Percentiles rank a stretch among this genome's conserved stretches.
phyloP scores from a whole-genome alignment of 2,797 vertebrate genomes.

The Esox masquinongy region DNA sequence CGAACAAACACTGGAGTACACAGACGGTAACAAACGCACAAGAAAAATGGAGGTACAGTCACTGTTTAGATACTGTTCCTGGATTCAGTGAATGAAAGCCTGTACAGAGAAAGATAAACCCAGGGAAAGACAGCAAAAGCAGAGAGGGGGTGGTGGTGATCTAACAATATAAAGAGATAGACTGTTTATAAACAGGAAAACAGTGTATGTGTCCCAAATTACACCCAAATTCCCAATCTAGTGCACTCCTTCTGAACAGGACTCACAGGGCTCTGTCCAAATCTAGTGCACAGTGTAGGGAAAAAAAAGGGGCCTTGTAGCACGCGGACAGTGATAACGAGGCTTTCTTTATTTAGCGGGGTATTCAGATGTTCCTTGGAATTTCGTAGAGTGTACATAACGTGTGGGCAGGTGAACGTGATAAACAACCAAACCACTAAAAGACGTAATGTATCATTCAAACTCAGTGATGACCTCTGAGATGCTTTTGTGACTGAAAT shows the following conservation, averaged over 20 bases:
- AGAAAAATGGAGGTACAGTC: slow-evolving; percentile 13
- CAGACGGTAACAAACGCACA: slow-evolving; percentile 21
- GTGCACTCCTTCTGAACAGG: neutral
- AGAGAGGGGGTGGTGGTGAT: slow-evolving; percentile 16
- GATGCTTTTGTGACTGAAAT: neutral
- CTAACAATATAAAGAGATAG: slow-evolving; percentile 48
- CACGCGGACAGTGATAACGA: neutral
- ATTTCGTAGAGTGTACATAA: neutral
- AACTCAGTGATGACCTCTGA: neutral
- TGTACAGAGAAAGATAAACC: slow-evolving; percentile 43
- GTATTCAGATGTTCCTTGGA: slow-evolving; percentile 27
- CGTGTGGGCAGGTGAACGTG: slow-evolving; percentile 14
- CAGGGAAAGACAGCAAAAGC: slow-evolving; percentile 20
- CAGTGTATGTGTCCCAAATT: neutral
- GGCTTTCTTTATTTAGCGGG: slow-evolving; percentile 25
- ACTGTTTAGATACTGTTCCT: slow-evolving; percentile 27
- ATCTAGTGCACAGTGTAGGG: neutral
- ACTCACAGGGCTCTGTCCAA: neutral
- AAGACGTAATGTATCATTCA: neutral
- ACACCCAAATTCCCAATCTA: neutral
- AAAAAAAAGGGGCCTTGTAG: neutral
- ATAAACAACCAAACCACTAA: neutral
- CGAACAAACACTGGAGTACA: slow-evolving; percentile 33
- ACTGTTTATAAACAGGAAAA: slow-evolving; percentile 57
- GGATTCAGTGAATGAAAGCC: slow-evolving; percentile 44